phyloP scores from a whole-genome alignment of 1,140 invertebrate genomes.

The Heterodera schachtii region DNA sequence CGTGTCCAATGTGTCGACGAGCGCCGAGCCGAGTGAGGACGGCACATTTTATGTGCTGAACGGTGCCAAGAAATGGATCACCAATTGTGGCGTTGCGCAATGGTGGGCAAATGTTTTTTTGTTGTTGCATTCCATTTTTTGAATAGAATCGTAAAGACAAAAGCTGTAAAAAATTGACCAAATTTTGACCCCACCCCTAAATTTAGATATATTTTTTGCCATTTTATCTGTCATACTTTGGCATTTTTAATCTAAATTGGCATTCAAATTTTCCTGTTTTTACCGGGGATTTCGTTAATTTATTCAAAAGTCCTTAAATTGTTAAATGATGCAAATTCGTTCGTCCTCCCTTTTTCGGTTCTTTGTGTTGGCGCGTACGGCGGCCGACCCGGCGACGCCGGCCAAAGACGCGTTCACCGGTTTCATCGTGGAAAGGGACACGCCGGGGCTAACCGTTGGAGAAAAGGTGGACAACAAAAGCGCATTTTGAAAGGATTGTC shows the following conservation, averaged over 20 bases:
- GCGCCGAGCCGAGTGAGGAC: constrained; percentile 69
- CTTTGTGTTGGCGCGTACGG: constrained; percentile 87
- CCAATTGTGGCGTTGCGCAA: constrained; percentile 90
- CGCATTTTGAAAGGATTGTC: no score
- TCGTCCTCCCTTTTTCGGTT: not conserved
- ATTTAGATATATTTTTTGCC: no score
- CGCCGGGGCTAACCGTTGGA: constrained; percentile 81
- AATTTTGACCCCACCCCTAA: no score
- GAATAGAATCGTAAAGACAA: no score
- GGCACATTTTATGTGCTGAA: constrained; percentile 40
- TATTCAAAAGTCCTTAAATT: no score
- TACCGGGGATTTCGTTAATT: constrained; percentile 73
- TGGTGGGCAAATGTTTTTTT: constrained; percentile 74
- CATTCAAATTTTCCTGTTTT: no score
- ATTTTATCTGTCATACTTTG: no score
- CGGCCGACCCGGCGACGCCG: constrained; percentile 84
- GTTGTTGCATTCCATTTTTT: no score
- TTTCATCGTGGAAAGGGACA: constrained; percentile 89
- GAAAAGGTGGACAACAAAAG: constrained; percentile 74
- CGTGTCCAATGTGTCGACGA: constrained; percentile 27
- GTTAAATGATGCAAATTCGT: no score
- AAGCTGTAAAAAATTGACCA: no score
- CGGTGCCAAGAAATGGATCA: constrained; percentile 70
- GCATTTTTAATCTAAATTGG: no score
- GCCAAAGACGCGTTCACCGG: constrained; percentile 89